Evolutionary conservation across 2,797 vertebrate genomes (phyloP), one percentile per base, ranked within the genome.

Genomic region (Bradypodion ventrale): DNA sequence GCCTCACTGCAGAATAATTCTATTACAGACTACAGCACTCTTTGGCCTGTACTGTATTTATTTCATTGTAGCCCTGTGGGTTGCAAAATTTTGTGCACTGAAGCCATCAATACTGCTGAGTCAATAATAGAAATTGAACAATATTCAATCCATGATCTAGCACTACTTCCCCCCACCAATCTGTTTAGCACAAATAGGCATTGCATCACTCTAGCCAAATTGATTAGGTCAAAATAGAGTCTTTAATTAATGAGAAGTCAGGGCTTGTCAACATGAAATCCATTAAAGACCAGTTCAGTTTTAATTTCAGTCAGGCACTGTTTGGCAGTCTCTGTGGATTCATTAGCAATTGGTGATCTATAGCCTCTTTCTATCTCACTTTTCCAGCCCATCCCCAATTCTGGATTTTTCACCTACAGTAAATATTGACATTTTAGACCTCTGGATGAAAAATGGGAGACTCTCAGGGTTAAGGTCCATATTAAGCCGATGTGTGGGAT

Each of bases 131-230:
- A 78, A 81, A 84, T 77, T 59, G 46, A 87, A 72, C 68, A 78
- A 72, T 73, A 81, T 78, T 87, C 74, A 77, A 87, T 84, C 59
- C 27, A 5, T 76, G 73, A 85, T 82, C 74, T 62, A 42, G 79
- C 25, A 12, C n/a, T 62, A 29, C 66, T 35, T 70, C 60, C 32
- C 65, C 72, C 37, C n/a, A 23, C 82, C 56, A 59, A 62, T 70
- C 93, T 68, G 32, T 70, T 84, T 93, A 94, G 89, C 90, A 90
- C 94, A 94, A 95, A 93, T 94, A 93, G 94, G 93, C 94, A 94
- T 93, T 90, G 94, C 95, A 94, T 95, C 93, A 96, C 95, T 97
- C 96, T 62, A 95, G 93, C 95, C 96, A 95, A 96, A 97, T 97
- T 96, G 96, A 96, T 96, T 95, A 96, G 92, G 92, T 92, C 91